Conservation (phyloP, 2,888 invertebrate genomes). For the Drosophila eohydei region DNA sequence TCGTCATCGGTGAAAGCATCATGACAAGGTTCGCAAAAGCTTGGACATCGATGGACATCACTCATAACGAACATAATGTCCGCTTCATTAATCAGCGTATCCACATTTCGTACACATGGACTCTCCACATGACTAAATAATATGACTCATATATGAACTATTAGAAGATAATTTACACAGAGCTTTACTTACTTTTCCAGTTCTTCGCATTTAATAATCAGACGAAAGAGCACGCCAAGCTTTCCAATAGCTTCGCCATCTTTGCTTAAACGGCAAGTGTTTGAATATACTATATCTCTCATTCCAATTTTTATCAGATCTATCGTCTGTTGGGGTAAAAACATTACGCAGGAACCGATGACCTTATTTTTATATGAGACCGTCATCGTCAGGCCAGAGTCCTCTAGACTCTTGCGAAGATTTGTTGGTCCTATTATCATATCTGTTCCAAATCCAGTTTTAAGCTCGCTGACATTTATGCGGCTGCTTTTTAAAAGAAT, state of each 20-base stretch:
- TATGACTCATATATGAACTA: too few species aligned
- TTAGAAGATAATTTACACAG: not conserved
- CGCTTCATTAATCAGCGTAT: constrained; percentile 43
- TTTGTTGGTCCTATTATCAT: constrained; percentile 54
- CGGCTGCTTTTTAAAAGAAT: constrained; percentile 64
- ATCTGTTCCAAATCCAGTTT: constrained; percentile 59
- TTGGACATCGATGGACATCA: constrained; percentile 55
- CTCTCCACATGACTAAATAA: not conserved
- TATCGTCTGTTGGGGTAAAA: constrained; percentile 60
- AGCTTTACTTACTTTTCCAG: constrained; percentile 46
- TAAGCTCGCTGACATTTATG: constrained; percentile 79
- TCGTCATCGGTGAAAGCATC: constrained; percentile 28
- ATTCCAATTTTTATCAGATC: constrained; percentile 53
- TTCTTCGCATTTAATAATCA: constrained; percentile 69
- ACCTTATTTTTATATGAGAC: constrained; percentile 46
- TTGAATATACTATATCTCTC: constrained; percentile 61
- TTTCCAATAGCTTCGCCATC: constrained; percentile 52
- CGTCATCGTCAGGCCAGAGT: constrained; percentile 64
- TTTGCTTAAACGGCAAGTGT: constrained; percentile 45
- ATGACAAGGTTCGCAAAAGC: constrained; percentile 50
- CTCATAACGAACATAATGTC: constrained; percentile 77
- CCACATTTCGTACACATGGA: constrained; percentile 13
- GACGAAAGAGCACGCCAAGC: constrained; percentile 66
- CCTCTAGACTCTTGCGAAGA: constrained; percentile 53
- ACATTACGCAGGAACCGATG: constrained; percentile 64